Percentiles rank a stretch among this genome's conserved stretches.
phyloP scores from a whole-genome alignment of 2,888 invertebrate species.

The Tinea trinotella region DNA sequence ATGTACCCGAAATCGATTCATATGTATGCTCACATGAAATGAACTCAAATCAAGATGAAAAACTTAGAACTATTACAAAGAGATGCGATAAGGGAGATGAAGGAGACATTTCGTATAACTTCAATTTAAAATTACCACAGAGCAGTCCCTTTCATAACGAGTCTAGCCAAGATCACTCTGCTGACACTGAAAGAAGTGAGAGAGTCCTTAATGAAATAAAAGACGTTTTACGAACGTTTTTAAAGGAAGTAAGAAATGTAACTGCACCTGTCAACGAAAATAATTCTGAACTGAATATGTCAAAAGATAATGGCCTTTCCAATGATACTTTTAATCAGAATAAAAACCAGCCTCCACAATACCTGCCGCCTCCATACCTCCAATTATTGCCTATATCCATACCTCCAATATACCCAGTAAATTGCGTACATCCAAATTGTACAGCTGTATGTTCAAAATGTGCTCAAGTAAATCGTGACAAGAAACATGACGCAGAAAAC shows the following conservation, averaged over 20 bases:
- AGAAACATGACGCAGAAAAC: conserved; percentile 1
- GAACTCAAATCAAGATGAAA: not conserved
- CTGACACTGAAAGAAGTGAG: conserved; percentile 43
- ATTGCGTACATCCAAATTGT: no score
- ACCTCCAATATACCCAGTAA: conserved; percentile 51
- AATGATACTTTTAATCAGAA: not conserved
- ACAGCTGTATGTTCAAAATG: conserved; percentile 46
- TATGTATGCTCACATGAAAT: not conserved
- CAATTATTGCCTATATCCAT: no score
- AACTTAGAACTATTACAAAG: not conserved
- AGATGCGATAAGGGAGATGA: not conserved
- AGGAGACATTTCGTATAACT: not conserved
- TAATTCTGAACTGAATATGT: conserved; percentile 31
- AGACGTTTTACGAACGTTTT: conserved; percentile 51
- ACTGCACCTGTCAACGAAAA: conserved; percentile 31
- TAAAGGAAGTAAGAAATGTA: conserved; percentile 57
- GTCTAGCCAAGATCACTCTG: not conserved
- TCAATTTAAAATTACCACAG: not conserved
- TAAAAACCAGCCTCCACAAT: conserved; percentile 27
- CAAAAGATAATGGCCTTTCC: not conserved
- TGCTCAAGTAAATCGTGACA: conserved; percentile 23
- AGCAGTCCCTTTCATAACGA: not conserved
- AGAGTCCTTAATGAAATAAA: conserved; percentile 59
- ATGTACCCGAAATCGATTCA: conserved; percentile 21
- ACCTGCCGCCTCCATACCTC: conserved; percentile 41